These are phyloP conservation scores for Arbacia lixula DNA, from an alignment of 53 echinoderm and acorn worm genomes.

Conservation along the genomic window DNA sequence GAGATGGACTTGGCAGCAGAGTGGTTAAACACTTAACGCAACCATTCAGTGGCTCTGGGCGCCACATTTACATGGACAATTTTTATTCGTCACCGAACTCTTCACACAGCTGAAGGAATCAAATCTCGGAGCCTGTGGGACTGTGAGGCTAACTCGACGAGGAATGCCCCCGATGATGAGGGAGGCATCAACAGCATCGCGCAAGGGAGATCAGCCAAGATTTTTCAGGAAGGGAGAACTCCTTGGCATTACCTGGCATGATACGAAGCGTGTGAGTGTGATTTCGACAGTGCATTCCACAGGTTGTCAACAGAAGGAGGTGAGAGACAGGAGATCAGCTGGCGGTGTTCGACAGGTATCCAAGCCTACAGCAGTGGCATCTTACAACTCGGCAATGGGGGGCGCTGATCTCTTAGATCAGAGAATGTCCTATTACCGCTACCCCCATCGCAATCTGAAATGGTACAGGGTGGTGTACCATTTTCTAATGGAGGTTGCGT, in stretches of 20 bases:
- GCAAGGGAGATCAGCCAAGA: conserved; percentile 30
- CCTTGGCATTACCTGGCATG: conserved; percentile 29
- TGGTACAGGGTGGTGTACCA: conserved; percentile 27
- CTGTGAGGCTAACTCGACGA: background rate
- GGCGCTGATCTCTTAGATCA: conserved; percentile 40
- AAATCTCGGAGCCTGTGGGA: conserved; percentile 2
- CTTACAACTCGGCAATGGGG: conserved; percentile 32
- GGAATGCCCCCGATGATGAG: background rate
- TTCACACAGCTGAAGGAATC: background rate
- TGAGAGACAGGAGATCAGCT: background rate
- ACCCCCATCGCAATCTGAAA: conserved; percentile 20
- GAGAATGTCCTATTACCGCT: background rate
- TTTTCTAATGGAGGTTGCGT: conserved; percentile 21
- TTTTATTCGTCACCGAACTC: conserved; percentile 15
- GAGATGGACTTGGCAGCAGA: background rate
- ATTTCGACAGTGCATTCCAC: conserved; percentile 5
- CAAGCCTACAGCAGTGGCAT: conserved; percentile 17
- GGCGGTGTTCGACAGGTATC: background rate
- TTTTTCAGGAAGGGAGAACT: conserved; percentile 19
- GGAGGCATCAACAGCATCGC: background rate
- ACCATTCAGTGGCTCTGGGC: background rate
- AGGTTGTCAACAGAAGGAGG: conserved; percentile 11
- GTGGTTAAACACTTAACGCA: conserved; percentile 8
- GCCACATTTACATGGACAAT: conserved; percentile 17
- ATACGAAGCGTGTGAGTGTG: conserved; percentile 20